A percentile compares a stretch with the other conserved stretches of the same genome.
These are phyloP conservation scores for Megalurothrips usitatus DNA, from an alignment of 2,888 invertebrate genomes.

Conservation along the genomic window DNA sequence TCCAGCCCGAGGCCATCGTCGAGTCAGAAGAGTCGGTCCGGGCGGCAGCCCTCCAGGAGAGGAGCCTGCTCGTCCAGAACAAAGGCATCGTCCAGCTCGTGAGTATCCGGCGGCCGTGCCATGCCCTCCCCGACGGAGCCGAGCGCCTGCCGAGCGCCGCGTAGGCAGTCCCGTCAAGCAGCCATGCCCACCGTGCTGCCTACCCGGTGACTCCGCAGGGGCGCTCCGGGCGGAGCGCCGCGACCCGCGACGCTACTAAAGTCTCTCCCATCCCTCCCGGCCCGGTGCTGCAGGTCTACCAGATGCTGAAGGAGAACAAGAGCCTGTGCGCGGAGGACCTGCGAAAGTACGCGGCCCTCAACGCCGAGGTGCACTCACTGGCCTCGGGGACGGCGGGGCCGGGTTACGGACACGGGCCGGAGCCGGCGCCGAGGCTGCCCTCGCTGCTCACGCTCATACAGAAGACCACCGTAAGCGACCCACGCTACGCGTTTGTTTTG, in stretches of 20 bases:
- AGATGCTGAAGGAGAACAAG: constrained; percentile 22
- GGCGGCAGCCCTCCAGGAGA: constrained; percentile 58
- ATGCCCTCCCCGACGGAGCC: too few relatives aligned
- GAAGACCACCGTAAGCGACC: not conserved
- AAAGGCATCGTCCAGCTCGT: constrained; percentile 65
- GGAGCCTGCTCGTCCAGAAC: constrained; percentile 65
- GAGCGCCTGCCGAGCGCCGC: not conserved
- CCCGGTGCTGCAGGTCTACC: not conserved
- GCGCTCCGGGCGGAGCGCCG: not conserved
- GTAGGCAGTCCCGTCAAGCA: not conserved
- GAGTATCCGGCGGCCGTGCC: constrained; percentile 13
- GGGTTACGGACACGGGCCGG: too few relatives aligned
- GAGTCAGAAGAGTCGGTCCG: constrained; percentile 70
- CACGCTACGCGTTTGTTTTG: not conserved
- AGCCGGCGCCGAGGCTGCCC: not conserved
- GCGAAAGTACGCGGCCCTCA: not conserved
- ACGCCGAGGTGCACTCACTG: not conserved
- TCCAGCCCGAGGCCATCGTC: constrained; percentile 62
- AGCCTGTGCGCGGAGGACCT: constrained; percentile 1
- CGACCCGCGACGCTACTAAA: not conserved
- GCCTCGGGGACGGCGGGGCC: not conserved
- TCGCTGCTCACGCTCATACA: constrained; percentile 8
- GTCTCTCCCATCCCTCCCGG: not conserved
- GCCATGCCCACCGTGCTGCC: not conserved
- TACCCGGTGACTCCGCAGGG: not conserved